Conservation (phyloP, 2,113 vertebrate genomes). For the Rhineura floridana region DNA sequence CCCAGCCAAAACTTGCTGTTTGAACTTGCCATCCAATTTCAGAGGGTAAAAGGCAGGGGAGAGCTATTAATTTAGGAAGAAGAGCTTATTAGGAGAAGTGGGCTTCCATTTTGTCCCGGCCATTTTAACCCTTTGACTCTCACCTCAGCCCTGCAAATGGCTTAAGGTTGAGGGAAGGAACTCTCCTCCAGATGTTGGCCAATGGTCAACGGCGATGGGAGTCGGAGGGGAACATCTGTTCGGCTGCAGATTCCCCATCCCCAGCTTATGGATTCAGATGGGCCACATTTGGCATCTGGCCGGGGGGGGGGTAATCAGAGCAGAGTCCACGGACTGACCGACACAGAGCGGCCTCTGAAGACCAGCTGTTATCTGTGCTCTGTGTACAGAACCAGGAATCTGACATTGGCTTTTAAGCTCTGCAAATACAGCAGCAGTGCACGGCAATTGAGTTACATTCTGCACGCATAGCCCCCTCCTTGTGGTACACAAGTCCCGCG, state of each 20-base stretch:
- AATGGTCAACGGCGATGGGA: not conserved
- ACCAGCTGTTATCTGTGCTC: not conserved
- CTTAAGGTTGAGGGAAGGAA: no score
- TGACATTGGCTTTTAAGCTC: constrained; percentile 12
- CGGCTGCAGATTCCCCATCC: no score
- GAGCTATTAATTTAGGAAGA: not conserved
- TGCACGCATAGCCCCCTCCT: not conserved
- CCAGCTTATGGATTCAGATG: no score
- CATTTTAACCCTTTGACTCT: not conserved
- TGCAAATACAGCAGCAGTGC: not conserved
- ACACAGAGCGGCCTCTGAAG: not conserved
- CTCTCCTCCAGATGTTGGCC: no score
- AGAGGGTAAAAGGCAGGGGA: no score
- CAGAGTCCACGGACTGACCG: not conserved
- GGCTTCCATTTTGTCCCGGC: not conserved
- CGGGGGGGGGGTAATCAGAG: no score
- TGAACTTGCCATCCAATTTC: no score
- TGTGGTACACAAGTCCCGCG: not conserved
- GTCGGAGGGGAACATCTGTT: no score
- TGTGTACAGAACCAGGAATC: constrained; percentile 3
- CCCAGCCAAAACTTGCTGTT: no score
- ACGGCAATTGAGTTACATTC: not conserved
- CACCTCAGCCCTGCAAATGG: not conserved
- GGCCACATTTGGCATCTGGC: not conserved
- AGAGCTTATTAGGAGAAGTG: rapidly evolving